Conservation (phyloP, 2,797 vertebrate species). For the Margarornis squamiger region DNA sequence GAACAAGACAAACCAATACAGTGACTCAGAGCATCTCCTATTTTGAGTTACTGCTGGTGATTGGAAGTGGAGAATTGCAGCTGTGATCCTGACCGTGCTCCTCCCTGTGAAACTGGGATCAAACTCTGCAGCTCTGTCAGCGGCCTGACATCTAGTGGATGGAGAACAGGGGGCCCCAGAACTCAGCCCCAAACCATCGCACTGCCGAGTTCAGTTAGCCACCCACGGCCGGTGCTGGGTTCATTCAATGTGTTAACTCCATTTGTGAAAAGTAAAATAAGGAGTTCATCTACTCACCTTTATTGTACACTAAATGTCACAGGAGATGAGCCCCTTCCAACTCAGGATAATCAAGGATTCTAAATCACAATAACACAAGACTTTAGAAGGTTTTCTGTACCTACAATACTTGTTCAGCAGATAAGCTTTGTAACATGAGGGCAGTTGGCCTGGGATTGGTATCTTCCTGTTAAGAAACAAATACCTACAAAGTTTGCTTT, state of each 20-base stretch:
- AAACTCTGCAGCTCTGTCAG: not conserved
- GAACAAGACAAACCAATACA: not conserved
- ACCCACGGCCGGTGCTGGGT: not conserved
- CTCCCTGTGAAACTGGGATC: not conserved
- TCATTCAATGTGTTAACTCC: not conserved
- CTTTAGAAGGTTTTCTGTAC: not conserved
- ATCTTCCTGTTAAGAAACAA: not conserved
- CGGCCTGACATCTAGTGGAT: slow-evolving; percentile 69
- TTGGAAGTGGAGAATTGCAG: not conserved
- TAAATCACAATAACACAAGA: not conserved
- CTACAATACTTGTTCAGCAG: not conserved
- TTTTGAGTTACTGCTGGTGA: not conserved
- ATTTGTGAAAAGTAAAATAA: not conserved
- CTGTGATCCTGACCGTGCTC: not conserved
- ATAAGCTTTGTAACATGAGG: not conserved
- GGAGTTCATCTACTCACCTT: not conserved
- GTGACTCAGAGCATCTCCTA: not conserved
- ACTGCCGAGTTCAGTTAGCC: not conserved
- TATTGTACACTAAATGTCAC: not conserved
- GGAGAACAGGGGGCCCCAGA: not conserved
- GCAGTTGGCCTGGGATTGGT: not conserved
- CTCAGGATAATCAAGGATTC: not conserved
- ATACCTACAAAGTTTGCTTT: not conserved
- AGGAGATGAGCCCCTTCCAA: not conserved
- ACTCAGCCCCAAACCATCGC: not conserved